Evolutionary conservation across 1,140 invertebrate genomes (phyloP).

Genomic region (Drosophila grimshawi): DNA sequence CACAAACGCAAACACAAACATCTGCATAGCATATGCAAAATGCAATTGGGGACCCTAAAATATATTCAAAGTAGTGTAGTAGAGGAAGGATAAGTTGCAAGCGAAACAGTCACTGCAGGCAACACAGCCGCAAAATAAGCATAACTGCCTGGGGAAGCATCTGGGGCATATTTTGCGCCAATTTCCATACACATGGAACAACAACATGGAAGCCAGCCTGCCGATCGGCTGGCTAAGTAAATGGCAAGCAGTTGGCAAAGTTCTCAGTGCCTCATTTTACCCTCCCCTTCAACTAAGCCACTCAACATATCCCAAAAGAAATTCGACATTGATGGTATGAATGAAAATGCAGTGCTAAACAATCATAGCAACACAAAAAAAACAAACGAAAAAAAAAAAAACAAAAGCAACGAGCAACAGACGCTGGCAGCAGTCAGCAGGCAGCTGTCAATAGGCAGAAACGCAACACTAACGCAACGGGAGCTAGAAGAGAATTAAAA

Average conservation of each 20-base stretch:
- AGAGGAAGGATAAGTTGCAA: slow-evolving; percentile 32
- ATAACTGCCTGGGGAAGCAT: slow-evolving; percentile 58
- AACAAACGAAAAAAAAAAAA: neutral
- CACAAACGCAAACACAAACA: slow-evolving; percentile 12
- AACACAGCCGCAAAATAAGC: slow-evolving; percentile 44
- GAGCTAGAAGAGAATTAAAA: slow-evolving; percentile 72
- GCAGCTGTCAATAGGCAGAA: slow-evolving; percentile 13
- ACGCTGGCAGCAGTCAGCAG: slow-evolving; percentile 9
- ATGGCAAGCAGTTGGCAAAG: slow-evolving; percentile 55
- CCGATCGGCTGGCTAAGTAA: slow-evolving; percentile 57
- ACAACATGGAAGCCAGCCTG: slow-evolving; percentile 16
- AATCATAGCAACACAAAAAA: slow-evolving; percentile 16
- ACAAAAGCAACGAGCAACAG: slow-evolving; percentile 31
- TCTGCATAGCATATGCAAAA: slow-evolving; percentile 41
- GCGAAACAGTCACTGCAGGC: slow-evolving; percentile 6
- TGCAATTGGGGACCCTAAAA: slow-evolving; percentile 36
- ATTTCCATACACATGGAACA: slow-evolving; percentile 72
- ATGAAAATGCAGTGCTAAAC: slow-evolving; percentile 67
- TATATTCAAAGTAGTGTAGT: slow-evolving; percentile 21
- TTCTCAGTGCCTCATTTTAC: slow-evolving; percentile 10
- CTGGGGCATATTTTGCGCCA: slow-evolving; percentile 77
- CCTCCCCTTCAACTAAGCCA: neutral
- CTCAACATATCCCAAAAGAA: slow-evolving; percentile 15
- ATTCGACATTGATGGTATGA: slow-evolving; percentile 52
- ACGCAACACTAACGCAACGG: slow-evolving; percentile 43